A percentile compares a stretch with the other conserved stretches of the same genome.
These are phyloP conservation scores for Elgonia sp. DNA, from an alignment of 2,888 invertebrate species.

Conservation along the genomic window DNA sequence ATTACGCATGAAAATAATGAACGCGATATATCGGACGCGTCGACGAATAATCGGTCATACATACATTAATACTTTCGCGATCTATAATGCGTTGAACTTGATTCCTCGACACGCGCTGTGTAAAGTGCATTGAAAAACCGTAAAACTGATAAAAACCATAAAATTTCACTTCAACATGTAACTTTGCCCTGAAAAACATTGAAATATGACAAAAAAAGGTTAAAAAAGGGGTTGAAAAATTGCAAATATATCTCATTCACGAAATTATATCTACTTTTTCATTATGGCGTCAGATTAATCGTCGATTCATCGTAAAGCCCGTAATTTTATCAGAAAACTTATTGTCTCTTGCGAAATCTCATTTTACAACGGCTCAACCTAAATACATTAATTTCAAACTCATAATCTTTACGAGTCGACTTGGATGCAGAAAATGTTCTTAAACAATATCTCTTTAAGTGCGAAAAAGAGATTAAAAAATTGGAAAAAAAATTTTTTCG, in stretches of 20 bases:
- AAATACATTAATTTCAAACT: conserved; percentile 33
- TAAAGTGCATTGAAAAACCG: conserved; percentile 12
- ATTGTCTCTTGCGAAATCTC: conserved; percentile 35
- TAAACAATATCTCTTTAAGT: no score
- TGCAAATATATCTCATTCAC: no score
- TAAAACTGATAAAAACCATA: neutral
- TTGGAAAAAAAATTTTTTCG: neutral
- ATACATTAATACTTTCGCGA: conserved; percentile 54
- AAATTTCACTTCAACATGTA: neutral
- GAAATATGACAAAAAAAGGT: no score
- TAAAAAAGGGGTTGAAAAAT: no score
- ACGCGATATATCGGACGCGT: conserved; percentile 40
- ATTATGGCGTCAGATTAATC: neutral
- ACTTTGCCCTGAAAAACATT: no score
- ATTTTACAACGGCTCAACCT: conserved; percentile 36
- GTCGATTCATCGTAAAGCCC: conserved; percentile 13
- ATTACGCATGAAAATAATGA: conserved; percentile 69
- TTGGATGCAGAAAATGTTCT: no score
- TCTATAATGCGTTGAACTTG: conserved; percentile 57
- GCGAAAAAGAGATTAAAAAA: neutral
- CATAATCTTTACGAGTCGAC: neutral
- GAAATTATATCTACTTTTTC: neutral
- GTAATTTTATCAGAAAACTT: conserved; percentile 45
- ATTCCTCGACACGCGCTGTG: conserved; percentile 23
- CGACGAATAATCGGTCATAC: conserved; percentile 53